These are phyloP conservation scores for Penelope pileata DNA, from an alignment of 2,113 vertebrate genomes.

Conservation along the genomic window DNA sequence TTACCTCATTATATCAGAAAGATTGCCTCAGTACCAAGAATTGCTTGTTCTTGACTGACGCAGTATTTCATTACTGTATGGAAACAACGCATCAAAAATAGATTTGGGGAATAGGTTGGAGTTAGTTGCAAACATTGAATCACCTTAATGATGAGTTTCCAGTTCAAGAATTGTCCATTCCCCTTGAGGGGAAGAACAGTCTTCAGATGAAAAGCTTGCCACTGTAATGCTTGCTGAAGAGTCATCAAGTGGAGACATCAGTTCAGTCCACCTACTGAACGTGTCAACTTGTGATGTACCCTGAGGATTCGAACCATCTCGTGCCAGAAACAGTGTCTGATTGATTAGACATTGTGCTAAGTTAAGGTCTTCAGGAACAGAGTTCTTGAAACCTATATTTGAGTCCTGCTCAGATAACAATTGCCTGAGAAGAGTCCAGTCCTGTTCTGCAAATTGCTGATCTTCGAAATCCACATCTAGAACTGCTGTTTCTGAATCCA, in stretches of 20 bases:
- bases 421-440: constrained; percentile 94
- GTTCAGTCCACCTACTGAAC: constrained; percentile 92
- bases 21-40: constrained; percentile 72
- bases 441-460: constrained; percentile 89
- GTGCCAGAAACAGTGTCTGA: constrained; percentile 93
- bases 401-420: constrained; percentile 92
- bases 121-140: constrained; percentile 60
- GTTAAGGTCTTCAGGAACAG: constrained; percentile 95
- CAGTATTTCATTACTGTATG: constrained; percentile 62
- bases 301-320: constrained; percentile 88
- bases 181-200: constrained; percentile 93
- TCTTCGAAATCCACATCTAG: constrained; percentile 80
- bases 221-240: constrained; percentile 94
- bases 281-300: constrained; percentile 86
- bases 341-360: constrained; percentile 98
- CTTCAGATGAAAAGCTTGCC: constrained; percentile 96
- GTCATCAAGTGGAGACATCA: constrained; percentile 92
- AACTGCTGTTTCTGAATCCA: constrained; percentile 81
- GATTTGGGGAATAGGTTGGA: constrained; percentile 52
- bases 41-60: constrained; percentile 67
- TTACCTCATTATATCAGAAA: constrained; percentile 72
- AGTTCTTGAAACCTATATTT: constrained; percentile 90
- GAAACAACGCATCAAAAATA: constrained; percentile 78
- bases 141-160: constrained; percentile 95
- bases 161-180: constrained; percentile 99